These are phyloP conservation scores for Rhinolophus sinicus DNA, from an alignment of 2,113 vertebrate genomes.

Conservation along the genomic window DNA sequence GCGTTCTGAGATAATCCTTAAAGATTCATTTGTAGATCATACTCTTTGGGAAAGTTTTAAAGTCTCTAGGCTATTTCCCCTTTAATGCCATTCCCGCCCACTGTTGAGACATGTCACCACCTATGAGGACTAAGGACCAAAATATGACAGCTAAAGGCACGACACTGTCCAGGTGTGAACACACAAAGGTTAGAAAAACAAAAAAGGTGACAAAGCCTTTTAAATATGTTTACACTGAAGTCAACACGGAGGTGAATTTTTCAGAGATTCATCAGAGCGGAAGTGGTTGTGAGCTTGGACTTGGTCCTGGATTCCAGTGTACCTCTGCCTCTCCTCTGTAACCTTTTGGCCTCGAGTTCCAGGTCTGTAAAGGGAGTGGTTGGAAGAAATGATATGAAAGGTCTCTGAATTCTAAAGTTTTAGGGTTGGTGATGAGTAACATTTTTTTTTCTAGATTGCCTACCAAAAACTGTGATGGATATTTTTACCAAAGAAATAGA, in stretches of 20 bases:
- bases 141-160: neutral
- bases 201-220: neutral
- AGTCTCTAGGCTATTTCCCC: neutral
- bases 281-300: neutral
- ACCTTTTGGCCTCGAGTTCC: neutral
- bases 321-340: neutral
- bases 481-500: conserved; percentile 16
- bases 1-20: neutral
- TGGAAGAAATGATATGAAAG: neutral
- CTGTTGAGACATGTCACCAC: neutral
- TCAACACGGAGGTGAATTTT: neutral
- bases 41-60: neutral
- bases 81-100: neutral
- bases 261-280: neutral
- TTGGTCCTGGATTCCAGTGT: neutral
- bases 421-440: neutral
- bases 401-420: neutral
- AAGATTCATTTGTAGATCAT: neutral
- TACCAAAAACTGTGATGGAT: neutral
- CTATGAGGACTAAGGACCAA: neutral
- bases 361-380: neutral
- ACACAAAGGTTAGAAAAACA: neutral
- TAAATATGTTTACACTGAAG: neutral
- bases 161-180: neutral
- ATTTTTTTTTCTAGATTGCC: neutral